Conservation (phyloP, 2,113 vertebrate species). For the Notarius lentiginosus region DNA sequence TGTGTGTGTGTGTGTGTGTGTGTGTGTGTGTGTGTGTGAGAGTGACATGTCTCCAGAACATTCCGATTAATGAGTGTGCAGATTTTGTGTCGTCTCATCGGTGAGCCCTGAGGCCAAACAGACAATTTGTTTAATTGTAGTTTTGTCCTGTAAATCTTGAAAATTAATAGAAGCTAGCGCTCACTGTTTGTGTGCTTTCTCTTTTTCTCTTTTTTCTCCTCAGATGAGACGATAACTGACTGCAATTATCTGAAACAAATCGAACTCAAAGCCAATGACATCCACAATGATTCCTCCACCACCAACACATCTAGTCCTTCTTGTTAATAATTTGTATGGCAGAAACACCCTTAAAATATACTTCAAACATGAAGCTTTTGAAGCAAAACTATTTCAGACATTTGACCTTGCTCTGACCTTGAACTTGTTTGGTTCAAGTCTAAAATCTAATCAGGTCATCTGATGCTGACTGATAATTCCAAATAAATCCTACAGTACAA, state of each 20-base stretch:
- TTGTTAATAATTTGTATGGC: not conserved
- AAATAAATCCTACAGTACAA: too few species aligned
- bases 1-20: not conserved
- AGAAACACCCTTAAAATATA: not conserved
- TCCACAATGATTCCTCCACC: not conserved
- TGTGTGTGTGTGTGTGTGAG: not conserved
- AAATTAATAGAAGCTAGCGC: not conserved
- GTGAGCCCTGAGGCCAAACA: constrained; percentile 19
- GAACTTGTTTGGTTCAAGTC: not conserved
- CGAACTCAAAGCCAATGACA: not conserved
- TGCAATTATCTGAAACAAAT: not conserved
- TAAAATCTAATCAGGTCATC: not conserved
- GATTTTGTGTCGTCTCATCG: constrained; percentile 17
- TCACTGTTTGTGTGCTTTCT: not conserved
- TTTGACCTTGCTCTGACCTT: not conserved
- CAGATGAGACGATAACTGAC: constrained; percentile 12
- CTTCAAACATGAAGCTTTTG: not conserved
- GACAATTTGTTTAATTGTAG: not conserved
- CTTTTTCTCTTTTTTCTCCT: not conserved
- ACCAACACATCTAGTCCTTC: not conserved
- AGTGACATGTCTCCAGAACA: constrained; percentile 23
- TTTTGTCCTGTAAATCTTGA: not conserved
- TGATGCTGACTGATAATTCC: too few species aligned
- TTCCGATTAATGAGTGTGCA: constrained; percentile 21
- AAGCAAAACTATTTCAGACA: not conserved